phyloP scores from a whole-genome alignment of 2,797 vertebrate genomes.

The Enteromius afrohamiltoni region DNA sequence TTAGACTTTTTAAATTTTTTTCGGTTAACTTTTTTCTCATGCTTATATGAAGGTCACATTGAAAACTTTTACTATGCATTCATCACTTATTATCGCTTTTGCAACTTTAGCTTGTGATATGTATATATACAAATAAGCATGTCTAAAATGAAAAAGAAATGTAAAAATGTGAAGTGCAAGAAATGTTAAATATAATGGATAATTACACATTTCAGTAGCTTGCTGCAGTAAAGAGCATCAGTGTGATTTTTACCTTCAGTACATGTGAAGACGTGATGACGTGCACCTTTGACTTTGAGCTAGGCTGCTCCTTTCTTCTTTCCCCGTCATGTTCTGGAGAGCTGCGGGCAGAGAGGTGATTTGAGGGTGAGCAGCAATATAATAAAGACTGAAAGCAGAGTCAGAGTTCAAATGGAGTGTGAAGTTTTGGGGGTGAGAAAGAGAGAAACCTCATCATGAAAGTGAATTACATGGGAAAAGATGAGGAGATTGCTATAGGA shows the following conservation, averaged over 20 bases:
- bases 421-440: conserved; percentile 26
- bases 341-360: conserved; percentile 28
- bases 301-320: conserved; percentile 21
- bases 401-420: conserved; percentile 45
- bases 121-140: too few species aligned
- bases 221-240: not conserved
- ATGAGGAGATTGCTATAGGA: conserved; percentile 7
- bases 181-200: not conserved
- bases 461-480: conserved; percentile 15
- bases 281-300: conserved; percentile 10
- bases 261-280: not conserved
- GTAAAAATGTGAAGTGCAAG: too few species aligned
- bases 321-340: conserved; percentile 5
- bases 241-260: not conserved
- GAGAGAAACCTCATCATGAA: conserved; percentile 18
- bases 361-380: conserved; percentile 19
- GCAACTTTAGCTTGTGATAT: too few species aligned
- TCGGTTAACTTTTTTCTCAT: not conserved
- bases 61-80: not conserved
- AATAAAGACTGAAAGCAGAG: conserved; percentile 29
- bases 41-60: not conserved
- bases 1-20: not conserved
- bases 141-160: too few species aligned
- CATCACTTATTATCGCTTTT: too few species aligned
- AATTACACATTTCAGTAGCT: not conserved